A percentile compares a stretch with the other conserved stretches of the same genome.
phyloP scores from a whole-genome alignment of 2,113 vertebrate species.

The Rousettus leschenaultii region DNA sequence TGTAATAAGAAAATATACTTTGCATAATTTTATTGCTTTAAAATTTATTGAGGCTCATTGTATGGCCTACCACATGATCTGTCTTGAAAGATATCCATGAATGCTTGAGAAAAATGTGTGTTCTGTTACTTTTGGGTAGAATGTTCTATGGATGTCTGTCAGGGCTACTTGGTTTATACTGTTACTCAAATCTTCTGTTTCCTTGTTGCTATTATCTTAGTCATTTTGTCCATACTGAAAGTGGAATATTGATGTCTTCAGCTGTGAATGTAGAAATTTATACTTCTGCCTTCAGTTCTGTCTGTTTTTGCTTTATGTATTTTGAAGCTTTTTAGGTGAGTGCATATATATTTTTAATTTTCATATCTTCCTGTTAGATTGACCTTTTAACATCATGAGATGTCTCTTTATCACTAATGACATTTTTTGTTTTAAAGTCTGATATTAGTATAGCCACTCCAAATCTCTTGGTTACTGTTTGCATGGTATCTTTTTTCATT shows the following conservation, averaged over 20 bases:
- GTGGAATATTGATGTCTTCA: not conserved
- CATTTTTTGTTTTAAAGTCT: not conserved
- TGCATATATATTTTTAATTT: not conserved
- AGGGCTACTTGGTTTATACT: not conserved
- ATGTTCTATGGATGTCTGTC: not conserved
- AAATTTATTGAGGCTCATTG: not conserved
- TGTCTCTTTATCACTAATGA: not conserved
- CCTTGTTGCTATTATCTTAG: not conserved
- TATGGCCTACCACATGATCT: not conserved
- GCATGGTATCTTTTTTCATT: not conserved
- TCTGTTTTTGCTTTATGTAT: not conserved
- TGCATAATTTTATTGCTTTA: not conserved
- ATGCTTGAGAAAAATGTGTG: not conserved
- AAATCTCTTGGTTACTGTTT: not conserved
- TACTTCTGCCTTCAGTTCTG: not conserved
- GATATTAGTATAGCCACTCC: not conserved
- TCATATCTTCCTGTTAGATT: not conserved
- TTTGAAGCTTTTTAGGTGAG: not conserved
- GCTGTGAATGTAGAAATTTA: not conserved
- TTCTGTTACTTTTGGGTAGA: not conserved
- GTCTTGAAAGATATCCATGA: not conserved
- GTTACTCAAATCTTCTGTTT: not conserved
- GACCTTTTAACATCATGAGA: not conserved
- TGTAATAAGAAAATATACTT: not conserved
- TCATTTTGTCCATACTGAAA: not conserved